Evolutionary conservation across 2,888 invertebrate genomes (phyloP).

Genomic region (Stegana nigrithorax): DNA sequence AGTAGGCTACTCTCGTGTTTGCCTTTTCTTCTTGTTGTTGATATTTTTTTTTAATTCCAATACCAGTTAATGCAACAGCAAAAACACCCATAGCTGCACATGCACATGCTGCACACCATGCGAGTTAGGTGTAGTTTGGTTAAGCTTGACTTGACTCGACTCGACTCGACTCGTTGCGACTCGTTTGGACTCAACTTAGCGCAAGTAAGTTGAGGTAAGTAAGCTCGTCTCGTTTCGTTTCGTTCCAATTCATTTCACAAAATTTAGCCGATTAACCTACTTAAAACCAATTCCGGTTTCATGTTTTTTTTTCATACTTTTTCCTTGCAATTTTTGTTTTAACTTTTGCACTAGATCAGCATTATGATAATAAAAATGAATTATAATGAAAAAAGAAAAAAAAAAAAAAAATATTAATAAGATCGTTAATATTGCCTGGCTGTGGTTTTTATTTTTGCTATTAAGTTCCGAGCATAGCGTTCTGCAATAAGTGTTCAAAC

Average conservation of each 20-base stretch:
- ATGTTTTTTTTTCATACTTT: neutral
- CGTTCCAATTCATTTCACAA: constrained; percentile 29
- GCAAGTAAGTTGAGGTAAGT: too few species aligned
- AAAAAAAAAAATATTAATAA: neutral
- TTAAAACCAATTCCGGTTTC: constrained; percentile 27
- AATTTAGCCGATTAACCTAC: constrained; percentile 53
- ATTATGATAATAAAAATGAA: too few species aligned
- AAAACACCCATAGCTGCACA: neutral
- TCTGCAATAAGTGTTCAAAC: too few species aligned
- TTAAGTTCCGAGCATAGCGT: too few species aligned
- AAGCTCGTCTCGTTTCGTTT: neutral
- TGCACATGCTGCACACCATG: too few species aligned
- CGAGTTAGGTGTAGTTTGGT: neutral
- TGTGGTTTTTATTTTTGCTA: neutral
- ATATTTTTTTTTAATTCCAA: neutral
- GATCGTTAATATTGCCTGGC: neutral
- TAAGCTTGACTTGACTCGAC: neutral
- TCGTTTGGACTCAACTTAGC: neutral
- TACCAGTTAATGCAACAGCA: neutral
- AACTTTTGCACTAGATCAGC: neutral
- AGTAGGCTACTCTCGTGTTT: neutral
- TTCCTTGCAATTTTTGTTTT: neutral
- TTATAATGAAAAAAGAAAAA: neutral
- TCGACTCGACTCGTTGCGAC: neutral
- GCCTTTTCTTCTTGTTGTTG: neutral